phyloP scores from a whole-genome alignment of 1,140 invertebrate genomes.

The Atta cephalotes region DNA sequence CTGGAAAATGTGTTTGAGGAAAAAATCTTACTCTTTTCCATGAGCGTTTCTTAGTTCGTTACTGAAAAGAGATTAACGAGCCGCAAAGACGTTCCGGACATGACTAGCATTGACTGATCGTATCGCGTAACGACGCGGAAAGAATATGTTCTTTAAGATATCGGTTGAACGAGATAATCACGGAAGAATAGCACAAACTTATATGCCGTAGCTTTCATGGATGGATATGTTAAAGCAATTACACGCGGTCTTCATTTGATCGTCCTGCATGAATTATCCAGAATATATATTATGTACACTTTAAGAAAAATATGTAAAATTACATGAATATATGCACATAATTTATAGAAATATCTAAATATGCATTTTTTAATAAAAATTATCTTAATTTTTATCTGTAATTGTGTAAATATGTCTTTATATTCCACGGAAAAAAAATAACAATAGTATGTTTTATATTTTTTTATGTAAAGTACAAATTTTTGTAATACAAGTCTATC shows the following conservation, averaged over 20 bases:
- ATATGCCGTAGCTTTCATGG: not conserved
- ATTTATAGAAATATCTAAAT: too few relatives aligned
- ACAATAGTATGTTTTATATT: too few relatives aligned
- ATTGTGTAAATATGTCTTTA: too few relatives aligned
- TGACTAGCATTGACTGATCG: conserved; percentile 48
- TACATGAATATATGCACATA: too few relatives aligned
- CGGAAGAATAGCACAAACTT: not conserved
- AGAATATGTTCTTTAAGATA: conserved; percentile 40
- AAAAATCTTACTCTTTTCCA: conserved; percentile 2
- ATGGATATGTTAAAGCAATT: conserved; percentile 33
- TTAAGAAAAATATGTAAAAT: too few relatives aligned
- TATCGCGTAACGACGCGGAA: conserved; percentile 35
- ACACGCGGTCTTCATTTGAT: not conserved
- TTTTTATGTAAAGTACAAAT: too few relatives aligned
- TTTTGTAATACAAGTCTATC: too few relatives aligned
- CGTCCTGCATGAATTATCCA: not conserved
- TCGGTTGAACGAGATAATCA: conserved; percentile 15
- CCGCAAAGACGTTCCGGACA: conserved; percentile 27
- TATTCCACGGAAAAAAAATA: too few relatives aligned
- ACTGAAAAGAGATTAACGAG: conserved; percentile 36
- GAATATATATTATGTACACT: not conserved
- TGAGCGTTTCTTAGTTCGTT: not conserved
- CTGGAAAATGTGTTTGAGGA: conserved; percentile 23
- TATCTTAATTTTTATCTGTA: too few relatives aligned
- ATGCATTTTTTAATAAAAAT: too few relatives aligned